phyloP scores from a whole-genome alignment of 1,140 invertebrate genomes.

The Tigriopus japonicus region DNA sequence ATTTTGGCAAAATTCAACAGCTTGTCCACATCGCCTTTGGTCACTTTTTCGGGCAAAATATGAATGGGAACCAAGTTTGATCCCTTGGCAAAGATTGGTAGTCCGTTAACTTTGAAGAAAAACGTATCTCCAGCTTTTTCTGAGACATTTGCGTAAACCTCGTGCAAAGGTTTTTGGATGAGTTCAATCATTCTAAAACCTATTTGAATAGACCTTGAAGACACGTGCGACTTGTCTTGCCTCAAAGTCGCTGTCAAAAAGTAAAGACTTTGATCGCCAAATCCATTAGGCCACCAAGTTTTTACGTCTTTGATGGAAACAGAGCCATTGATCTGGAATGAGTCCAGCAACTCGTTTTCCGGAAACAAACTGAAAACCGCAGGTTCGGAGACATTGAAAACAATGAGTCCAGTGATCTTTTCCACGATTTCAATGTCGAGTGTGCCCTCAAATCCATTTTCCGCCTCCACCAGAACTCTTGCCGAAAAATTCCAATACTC shows the following conservation, averaged over 20 bases:
- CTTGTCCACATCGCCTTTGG: conserved; percentile 26
- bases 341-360: too few species aligned
- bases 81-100: conserved; percentile 85
- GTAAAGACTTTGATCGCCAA: too few species aligned
- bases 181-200: conserved; percentile 70
- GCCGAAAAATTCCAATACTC: too few species aligned
- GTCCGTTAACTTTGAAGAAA: conserved; percentile 68
- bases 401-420: too few species aligned
- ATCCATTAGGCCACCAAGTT: too few species aligned
- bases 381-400: too few species aligned
- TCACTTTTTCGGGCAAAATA: conserved; percentile 57
- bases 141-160: conserved; percentile 16
- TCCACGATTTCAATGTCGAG: too few species aligned
- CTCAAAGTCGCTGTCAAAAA: conserved; percentile 15
- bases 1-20: conserved; percentile 50
- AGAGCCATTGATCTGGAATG: too few species aligned
- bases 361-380: too few species aligned
- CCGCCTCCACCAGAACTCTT: too few species aligned
- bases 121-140: conserved; percentile 47
- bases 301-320: too few species aligned
- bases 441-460: too few species aligned
- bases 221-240: conserved; percentile 21
- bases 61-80: conserved; percentile 86
- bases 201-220: conserved; percentile 33
- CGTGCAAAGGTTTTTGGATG: conserved; percentile 27